These are phyloP conservation scores for Nematolebias whitei DNA, from an alignment of 2,113 vertebrate species.

Conservation along the genomic window DNA sequence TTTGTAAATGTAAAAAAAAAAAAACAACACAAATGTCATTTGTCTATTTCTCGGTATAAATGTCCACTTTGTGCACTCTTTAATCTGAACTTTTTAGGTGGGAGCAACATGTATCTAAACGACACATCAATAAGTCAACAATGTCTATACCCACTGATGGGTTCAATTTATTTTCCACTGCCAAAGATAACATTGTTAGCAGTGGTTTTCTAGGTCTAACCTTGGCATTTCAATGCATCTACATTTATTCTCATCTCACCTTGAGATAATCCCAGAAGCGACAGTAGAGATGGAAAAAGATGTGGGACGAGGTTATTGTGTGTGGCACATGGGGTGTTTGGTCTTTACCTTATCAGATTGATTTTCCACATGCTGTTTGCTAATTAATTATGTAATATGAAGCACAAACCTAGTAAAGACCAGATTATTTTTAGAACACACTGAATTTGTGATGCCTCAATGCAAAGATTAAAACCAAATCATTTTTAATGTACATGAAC, in stretches of 20 bases:
- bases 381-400: neutral
- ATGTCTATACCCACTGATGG: conserved; percentile 18
- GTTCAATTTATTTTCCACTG: conserved; percentile 51
- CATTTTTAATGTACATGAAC: no score
- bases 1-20: no score
- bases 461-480: no score
- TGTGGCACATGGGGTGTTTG: conserved; percentile 6
- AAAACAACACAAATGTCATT: no score
- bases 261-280: conserved; percentile 58
- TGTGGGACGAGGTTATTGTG: conserved; percentile 9
- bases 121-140: neutral
- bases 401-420: no score
- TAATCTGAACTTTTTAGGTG: neutral
- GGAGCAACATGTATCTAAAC: no score
- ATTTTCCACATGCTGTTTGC: neutral
- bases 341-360: conserved; percentile 6
- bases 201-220: conserved; percentile 14
- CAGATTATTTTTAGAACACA: no score
- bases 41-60: no score
- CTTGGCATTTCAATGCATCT: conserved; percentile 66
- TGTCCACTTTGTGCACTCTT: neutral
- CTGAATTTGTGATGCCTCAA: no score
- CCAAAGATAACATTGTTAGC: neutral
- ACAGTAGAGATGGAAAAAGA: conserved; percentile 46
- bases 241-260: conserved; percentile 55